Evolutionary conservation across 2,888 invertebrate genomes (phyloP), one percentile per base, ranked within the genome.

Genomic region (Pollenia griseotomentosa): DNA sequence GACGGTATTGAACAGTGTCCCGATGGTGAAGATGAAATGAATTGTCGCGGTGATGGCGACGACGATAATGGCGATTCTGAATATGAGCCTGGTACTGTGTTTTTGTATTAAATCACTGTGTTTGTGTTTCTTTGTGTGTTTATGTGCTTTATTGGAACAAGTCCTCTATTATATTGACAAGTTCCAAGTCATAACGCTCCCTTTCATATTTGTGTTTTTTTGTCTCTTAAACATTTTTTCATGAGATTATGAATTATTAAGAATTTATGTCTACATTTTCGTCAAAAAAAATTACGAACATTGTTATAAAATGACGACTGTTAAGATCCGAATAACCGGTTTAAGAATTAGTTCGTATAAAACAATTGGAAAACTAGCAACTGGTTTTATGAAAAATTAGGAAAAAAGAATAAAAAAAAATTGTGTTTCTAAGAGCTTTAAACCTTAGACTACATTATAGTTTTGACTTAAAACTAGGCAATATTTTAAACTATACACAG

Each of bases 21-120:
- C 42, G 61, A 91, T 79, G 92, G 92, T 81, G 94, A 93, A 88
- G 93, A 93, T 88, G 93, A 93, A 89, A 75, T 86, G 14, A 83
- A 89, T 82, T 93, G 93, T 88, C 66, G 84, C 14, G 71, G 19
- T 11, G 82, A 85, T 12, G 77, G 61, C 33, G 82, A 65, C 1
- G 73, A 55, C 8, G 53, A 83, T 16, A 70, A 61, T 40, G 81
- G 65, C 9, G 78, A 77, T 40, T 68, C 33, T 16, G 82, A 61
- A 33, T 83, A 84, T 84, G 63, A 86, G 85, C 87, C 87, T 80
- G 88, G 89, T 89, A 89, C 81, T 80, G 57, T 86, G 74, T 44
- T 51, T 68, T 8, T 61, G 19, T 83, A 61, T 70, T 75, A 63
- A 70, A 33, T 63, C 66, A 85, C 42, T 83, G 33, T 82, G 19